Evolutionary conservation across 1,140 invertebrate species (phyloP).

Genomic region (Wiebesia pumilae): DNA sequence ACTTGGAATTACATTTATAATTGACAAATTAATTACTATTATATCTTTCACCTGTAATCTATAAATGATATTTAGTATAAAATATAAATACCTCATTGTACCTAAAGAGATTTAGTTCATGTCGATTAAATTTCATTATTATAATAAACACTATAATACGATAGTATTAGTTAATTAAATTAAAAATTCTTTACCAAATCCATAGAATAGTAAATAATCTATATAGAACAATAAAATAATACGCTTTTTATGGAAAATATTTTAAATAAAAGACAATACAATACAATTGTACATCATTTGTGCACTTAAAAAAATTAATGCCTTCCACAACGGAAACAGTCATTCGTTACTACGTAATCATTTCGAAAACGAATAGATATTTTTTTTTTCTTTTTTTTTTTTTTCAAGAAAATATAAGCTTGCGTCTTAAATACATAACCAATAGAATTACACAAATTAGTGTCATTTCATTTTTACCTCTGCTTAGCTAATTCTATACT

Average conservation of each 20-base stretch:
- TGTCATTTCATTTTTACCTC: conserved; percentile 4
- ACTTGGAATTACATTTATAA: too few relatives aligned
- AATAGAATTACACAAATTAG: conserved; percentile 3
- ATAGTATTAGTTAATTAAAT: too few relatives aligned
- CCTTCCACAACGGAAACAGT: neutral
- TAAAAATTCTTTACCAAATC: too few relatives aligned
- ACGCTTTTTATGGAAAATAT: neutral
- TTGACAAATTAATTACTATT: neutral
- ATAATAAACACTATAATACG: too few relatives aligned
- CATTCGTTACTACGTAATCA: neutral
- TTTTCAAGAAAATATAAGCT: neutral
- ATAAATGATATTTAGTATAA: too few relatives aligned
- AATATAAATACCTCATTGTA: too few relatives aligned
- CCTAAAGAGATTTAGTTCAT: too few relatives aligned
- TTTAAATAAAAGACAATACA: neutral
- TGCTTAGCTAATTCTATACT: neutral
- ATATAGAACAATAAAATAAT: neutral
- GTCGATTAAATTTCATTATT: too few relatives aligned
- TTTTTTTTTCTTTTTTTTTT: too few relatives aligned
- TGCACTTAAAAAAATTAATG: neutral
- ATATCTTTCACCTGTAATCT: neutral
- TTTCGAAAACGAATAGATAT: neutral
- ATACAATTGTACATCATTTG: neutral
- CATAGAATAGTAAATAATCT: neutral
- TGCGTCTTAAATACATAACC: neutral